Evolutionary conservation across 2,797 vertebrate species (phyloP).

Genomic region (Sebastes goodei): DNA sequence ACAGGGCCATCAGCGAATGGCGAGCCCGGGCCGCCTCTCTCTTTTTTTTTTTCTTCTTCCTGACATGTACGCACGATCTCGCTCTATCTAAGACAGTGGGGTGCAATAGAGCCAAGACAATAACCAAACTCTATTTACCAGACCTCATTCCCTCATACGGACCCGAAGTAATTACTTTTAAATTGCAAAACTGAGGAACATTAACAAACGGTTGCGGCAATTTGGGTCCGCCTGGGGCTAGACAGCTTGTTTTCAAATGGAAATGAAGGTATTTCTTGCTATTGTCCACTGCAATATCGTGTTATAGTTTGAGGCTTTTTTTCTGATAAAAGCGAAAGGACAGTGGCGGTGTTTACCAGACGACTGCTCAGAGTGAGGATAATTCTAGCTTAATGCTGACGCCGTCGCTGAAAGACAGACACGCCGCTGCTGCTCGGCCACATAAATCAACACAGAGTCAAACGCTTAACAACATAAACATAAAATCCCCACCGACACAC

Average conservation of each 20-base stretch:
- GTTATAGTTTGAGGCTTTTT: slow-evolving; percentile 58
- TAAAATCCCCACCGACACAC: background rate
- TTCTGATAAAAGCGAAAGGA: slow-evolving; percentile 59
- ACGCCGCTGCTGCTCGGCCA: slow-evolving; percentile 18
- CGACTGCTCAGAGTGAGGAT: slow-evolving; percentile 61
- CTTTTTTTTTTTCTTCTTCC: background rate
- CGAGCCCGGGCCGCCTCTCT: slow-evolving; percentile 1
- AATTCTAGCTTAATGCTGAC: slow-evolving; percentile 62
- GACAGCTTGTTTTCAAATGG: slow-evolving; percentile 78
- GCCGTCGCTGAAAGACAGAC: slow-evolving; percentile 36
- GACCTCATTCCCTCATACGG: slow-evolving; percentile 71
- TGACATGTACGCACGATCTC: slow-evolving; percentile 37
- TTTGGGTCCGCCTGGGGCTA: slow-evolving; percentile 67
- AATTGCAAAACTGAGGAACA: slow-evolving; percentile 77
- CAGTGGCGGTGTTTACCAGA: slow-evolving; percentile 54
- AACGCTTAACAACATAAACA: slow-evolving; percentile 44
- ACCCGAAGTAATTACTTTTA: slow-evolving; percentile 82
- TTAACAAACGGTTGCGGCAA: slow-evolving; percentile 77
- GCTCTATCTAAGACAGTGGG: slow-evolving; percentile 50
- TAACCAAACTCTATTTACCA: slow-evolving; percentile 78
- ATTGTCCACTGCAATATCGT: slow-evolving; percentile 72
- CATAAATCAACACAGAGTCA: slow-evolving; percentile 38
- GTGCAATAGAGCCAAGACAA: slow-evolving; percentile 73
- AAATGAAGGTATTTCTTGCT: slow-evolving; percentile 71
- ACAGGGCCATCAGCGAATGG: slow-evolving; percentile 64